phyloP scores from a whole-genome alignment of 2,797 vertebrate species.

The Aplochiton taeniatus region DNA sequence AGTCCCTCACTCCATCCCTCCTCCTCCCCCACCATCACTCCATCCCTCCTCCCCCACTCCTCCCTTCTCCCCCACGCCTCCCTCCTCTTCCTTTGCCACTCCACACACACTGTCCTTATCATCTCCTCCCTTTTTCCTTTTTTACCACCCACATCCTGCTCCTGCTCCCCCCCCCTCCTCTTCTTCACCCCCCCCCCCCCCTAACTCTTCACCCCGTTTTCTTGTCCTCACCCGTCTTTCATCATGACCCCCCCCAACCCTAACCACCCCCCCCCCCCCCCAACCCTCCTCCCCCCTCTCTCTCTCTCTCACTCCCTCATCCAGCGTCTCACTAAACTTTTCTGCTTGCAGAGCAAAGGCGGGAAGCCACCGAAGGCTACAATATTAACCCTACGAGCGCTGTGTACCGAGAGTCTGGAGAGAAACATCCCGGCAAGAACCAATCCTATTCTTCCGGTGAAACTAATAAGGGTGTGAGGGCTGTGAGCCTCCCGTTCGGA shows the following conservation, averaged over 20 bases:
- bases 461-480: no score
- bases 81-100: not conserved
- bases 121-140: not conserved
- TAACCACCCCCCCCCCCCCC: not conserved
- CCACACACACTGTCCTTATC: not conserved
- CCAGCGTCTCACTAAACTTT: not conserved
- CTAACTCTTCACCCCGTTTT: not conserved
- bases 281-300: not conserved
- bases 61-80: no score
- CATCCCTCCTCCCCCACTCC: not conserved
- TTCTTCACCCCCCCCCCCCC: not conserved
- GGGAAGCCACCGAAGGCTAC: no score
- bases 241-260: not conserved
- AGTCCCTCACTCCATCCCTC: not conserved
- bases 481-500: no score
- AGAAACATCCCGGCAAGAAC: no score
- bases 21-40: not conserved
- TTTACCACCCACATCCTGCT: not conserved
- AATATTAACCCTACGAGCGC: no score
- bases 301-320: not conserved
- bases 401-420: no score
- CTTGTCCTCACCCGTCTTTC: not conserved
- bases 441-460: no score
- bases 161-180: not conserved
- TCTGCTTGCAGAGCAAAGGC: no score